Evolutionary conservation across 2,797 vertebrate species (phyloP), one percentile per base, ranked within the genome.

Genomic region (Thaleichthys pacificus): DNA sequence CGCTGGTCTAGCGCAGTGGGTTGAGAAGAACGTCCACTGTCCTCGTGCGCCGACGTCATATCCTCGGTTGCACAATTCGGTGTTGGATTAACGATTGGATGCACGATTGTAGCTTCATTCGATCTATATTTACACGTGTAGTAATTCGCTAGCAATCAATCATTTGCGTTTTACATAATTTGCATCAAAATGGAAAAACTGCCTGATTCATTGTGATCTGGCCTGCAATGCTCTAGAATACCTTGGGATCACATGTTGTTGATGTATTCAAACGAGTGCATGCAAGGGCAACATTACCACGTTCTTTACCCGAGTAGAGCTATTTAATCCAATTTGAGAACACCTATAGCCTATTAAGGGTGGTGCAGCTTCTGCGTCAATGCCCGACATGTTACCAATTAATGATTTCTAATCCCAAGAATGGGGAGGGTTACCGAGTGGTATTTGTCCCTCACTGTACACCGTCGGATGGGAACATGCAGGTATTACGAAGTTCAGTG

Each of bases 381-480:
- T 66, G 64, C 42, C 64, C 64, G 21, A 49, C 47, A 35, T 49
- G 64, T 42, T 66, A 28, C 35, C 35, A 47, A 15, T 47, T 66
- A 66, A 66, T 14, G 1, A 47, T 42, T 42, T 49, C 4, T 66
- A 66, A 66, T 22, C n/a, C 38, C 42, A 66, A 38, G 38, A 47
- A 5, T 47, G 11, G 42, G 38, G 38, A 14, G 42, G 9, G 3
- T 47, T 47, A 47, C 42, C 42, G 12, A 2, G 42, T 47, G 12
- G 9, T 47, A 47, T 11, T 75, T 87, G 87, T 86, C 84, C 85
- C 73, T 85, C 69, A 0, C 49, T 69, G 69, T 64, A 69, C 79
- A 73, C 90, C 74, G 2, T 88, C 21, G 28, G 12, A 56, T 56
- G 15, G 19, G 15, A 17, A 1, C 4, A 5, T 56, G 51, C 51